Evolutionary conservation across 2,888 invertebrate genomes (phyloP).

Genomic region (Chymomyza fuscimana): DNA sequence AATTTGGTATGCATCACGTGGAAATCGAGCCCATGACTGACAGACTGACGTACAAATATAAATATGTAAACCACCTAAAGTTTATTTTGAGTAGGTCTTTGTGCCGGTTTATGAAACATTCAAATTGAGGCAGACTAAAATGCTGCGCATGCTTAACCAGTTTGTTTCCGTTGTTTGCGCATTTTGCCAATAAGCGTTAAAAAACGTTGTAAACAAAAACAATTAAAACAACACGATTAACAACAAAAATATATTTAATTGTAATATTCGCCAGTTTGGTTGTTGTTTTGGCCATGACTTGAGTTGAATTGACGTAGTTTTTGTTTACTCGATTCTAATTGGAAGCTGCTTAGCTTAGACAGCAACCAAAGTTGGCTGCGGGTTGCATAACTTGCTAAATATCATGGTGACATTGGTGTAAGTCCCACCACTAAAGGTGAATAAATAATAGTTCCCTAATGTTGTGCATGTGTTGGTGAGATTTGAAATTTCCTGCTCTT

Average conservation of each 20-base stretch:
- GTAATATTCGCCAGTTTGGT: slow-evolving; percentile 15
- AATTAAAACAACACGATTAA: neutral
- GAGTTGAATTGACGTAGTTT: slow-evolving; percentile 17
- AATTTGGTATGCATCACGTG: slow-evolving; percentile 10
- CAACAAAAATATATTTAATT: slow-evolving; percentile 12
- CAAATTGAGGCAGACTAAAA: neutral
- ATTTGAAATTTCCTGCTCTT: no score
- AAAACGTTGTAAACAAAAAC: neutral
- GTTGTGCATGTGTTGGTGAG: no score
- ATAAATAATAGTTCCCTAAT: neutral
- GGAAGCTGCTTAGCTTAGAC: slow-evolving; percentile 14
- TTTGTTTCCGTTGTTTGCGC: slow-evolving; percentile 35
- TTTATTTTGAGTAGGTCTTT: slow-evolving; percentile 9
- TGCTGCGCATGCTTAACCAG: slow-evolving; percentile 53
- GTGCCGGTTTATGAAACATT: slow-evolving; percentile 17
- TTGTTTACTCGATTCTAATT: slow-evolving; percentile 7
- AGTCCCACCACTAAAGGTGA: neutral
- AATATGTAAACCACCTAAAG: neutral
- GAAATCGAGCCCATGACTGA: slow-evolving; percentile 14
- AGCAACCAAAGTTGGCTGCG: neutral
- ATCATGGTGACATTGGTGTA: neutral
- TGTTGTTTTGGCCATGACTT: slow-evolving; percentile 32
- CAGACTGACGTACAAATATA: neutral
- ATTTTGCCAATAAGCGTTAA: slow-evolving; percentile 4
- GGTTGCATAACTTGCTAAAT: neutral